Percentiles rank a stretch among this genome's conserved stretches.
Evolutionary conservation across 2,888 invertebrate genomes (phyloP).

Genomic region (Anarsia innoxiella): DNA sequence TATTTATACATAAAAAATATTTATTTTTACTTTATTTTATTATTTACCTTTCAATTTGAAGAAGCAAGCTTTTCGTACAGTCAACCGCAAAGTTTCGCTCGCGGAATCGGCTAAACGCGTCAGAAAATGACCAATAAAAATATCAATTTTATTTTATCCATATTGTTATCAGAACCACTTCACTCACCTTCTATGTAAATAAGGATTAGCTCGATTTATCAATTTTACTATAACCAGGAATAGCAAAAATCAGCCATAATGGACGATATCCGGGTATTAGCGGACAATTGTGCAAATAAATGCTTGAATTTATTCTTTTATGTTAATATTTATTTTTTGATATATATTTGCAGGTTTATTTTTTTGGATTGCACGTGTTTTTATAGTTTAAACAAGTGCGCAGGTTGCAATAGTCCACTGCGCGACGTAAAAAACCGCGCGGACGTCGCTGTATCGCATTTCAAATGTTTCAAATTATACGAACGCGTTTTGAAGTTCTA

Average conservation of each 20-base stretch:
- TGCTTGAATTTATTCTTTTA: conserved; percentile 9
- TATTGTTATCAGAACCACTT: conserved; percentile 16
- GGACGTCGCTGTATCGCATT: too few species aligned
- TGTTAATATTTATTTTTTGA: conserved; percentile 14
- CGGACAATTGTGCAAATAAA: conserved; percentile 17
- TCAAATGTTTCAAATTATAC: too few species aligned
- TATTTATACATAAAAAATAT: too few species aligned
- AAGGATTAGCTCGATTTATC: conserved; percentile 18
- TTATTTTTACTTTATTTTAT: too few species aligned
- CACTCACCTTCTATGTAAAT: conserved; percentile 16
- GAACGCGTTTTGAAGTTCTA: too few species aligned
- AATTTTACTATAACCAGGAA: conserved; percentile 13
- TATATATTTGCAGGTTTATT: conserved; percentile 10
- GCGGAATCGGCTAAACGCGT: background rate
- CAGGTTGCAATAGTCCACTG: background rate
- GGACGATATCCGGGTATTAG: conserved; percentile 5
- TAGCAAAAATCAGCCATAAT: conserved; percentile 10
- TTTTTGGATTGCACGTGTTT: conserved; percentile 12
- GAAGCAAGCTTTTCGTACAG: conserved; percentile 1
- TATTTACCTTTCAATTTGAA: too few species aligned
- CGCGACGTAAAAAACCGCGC: background rate
- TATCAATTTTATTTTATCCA: conserved; percentile 9
- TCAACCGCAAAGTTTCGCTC: background rate
- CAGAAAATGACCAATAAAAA: conserved; percentile 10
- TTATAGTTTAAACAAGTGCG: background rate